Evolutionary conservation across 2,113 vertebrate genomes (phyloP), one percentile per base, ranked within the genome.

Genomic region (Xiphorhynchus elegans): DNA sequence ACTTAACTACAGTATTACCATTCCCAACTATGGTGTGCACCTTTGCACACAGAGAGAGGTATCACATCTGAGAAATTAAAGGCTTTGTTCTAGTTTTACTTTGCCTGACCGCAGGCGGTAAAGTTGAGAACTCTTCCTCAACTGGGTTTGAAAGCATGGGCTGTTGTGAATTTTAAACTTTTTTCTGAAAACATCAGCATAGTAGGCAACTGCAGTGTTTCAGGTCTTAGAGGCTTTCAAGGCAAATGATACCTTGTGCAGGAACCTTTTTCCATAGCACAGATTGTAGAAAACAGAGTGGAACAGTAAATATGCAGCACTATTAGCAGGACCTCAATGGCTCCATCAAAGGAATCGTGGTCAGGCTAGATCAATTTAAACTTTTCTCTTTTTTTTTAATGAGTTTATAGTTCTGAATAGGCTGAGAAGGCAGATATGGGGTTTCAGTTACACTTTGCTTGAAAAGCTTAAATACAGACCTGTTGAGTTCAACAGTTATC

Each of bases 71-170:
- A 73, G 15, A 58, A 76, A 62, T 59, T 66, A 80, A 73, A 64
- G 17, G 11, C 5, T 88, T 68, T 68, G 12, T 15, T 73, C 31
- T 64, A 18, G 13, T 68, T 94, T 76, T 63, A 9, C 9, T 69
- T 86, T 2, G 0, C 29, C 47, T 23, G 7, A 33, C 26, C 52
- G 72, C 0, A 2, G 14, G 7, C 11, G n/a, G 19, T 7, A 31
- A 39, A 6, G 7, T 15, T 84, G 33, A 74, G 42, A 76, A 9
- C 3, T 17, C 12, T 31, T 31, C 55, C 20, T 44, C 10, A 8
- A 44, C 8, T 40, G 28, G 14, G 4, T 70, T 24, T 59, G 50
- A 93, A 90, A 81, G 4, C 10, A 2, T 6, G 28, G 42, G 13
- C 24, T 74, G 3, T 10, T 12, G 8, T n/a, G 28, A 62, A n/a